A percentile compares a stretch with the other conserved stretches of the same genome.
Conservation (phyloP, 2,797 vertebrate genomes). For the Catostomus latipinnis region DNA sequence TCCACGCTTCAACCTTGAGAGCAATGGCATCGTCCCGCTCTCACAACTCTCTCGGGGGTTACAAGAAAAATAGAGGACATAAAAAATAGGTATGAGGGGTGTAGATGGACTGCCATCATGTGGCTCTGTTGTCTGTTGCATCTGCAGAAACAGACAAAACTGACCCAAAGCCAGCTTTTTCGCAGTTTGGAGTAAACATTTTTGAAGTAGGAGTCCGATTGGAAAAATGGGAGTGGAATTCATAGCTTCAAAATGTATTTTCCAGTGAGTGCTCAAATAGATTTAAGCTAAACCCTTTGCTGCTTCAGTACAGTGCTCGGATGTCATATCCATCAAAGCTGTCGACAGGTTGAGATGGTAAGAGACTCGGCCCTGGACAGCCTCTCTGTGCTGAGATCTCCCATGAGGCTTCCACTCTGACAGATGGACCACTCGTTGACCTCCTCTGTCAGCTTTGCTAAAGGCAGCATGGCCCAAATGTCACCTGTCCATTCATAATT, state of each 20-base stretch:
- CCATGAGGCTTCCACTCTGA: constrained; percentile 20
- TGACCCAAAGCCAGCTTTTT: neutral
- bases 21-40: constrained; percentile 27
- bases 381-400: constrained; percentile 25
- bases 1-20: constrained; percentile 41
- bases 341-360: constrained; percentile 37
- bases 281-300: constrained; percentile 17
- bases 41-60: constrained; percentile 26
- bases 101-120: constrained; percentile 49
- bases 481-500: constrained; percentile 45
- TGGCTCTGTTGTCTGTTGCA: constrained; percentile 17
- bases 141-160: neutral
- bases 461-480: constrained; percentile 30
- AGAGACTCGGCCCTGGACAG: constrained; percentile 11
- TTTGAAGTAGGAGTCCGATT: neutral
- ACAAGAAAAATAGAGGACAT: neutral
- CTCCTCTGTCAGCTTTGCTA: constrained; percentile 32
- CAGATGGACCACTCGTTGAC: constrained; percentile 32
- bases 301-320: constrained; percentile 2
- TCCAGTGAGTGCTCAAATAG: constrained; percentile 11
- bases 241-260: constrained; percentile 24
- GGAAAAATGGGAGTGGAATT: constrained; percentile 6
- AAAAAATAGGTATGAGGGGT: neutral
- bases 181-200: neutral
- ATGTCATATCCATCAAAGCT: constrained; percentile 41